A percentile compares a stretch with the other conserved stretches of the same genome.
Conservation (phyloP, 2,797 vertebrate genomes). For the Orientallactaga sibirica region DNA sequence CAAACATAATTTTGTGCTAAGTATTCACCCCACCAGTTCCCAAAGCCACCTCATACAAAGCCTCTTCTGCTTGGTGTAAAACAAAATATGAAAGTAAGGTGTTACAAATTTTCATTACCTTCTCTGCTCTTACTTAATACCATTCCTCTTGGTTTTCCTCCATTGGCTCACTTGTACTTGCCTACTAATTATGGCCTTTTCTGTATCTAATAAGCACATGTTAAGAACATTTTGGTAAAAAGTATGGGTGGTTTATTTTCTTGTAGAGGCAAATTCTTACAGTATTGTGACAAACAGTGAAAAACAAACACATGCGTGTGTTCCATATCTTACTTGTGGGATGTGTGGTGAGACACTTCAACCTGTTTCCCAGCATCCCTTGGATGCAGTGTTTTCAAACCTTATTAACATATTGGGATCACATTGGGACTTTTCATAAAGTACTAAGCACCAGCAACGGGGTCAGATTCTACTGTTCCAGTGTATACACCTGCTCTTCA, state of each 20-base stretch:
- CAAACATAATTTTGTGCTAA: background rate
- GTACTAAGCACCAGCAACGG: background rate
- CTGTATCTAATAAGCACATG: background rate
- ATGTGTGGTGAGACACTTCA: background rate
- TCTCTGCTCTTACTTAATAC: background rate
- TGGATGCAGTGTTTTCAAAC: background rate
- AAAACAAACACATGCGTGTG: background rate
- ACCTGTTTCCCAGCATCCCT: background rate
- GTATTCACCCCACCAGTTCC: conserved; percentile 27
- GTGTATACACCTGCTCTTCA: background rate
- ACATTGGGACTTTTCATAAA: background rate
- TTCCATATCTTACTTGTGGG: background rate
- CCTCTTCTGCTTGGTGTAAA: background rate
- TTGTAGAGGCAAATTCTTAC: background rate
- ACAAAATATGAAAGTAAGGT: background rate
- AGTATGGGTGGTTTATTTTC: conserved; percentile 14
- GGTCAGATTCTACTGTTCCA: background rate
- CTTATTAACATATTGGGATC: background rate
- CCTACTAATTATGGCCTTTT: conserved; percentile 36
- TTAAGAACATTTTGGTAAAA: conserved; percentile 20
- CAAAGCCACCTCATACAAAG: background rate
- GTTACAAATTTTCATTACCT: conserved; percentile 4
- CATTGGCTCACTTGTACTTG: background rate
- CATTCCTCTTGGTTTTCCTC: conserved; percentile 32
- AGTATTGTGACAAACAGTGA: background rate